Percentiles rank a stretch among this genome's conserved stretches.
phyloP scores from a whole-genome alignment of 2,797 vertebrate species.

The Dipus sagitta region DNA sequence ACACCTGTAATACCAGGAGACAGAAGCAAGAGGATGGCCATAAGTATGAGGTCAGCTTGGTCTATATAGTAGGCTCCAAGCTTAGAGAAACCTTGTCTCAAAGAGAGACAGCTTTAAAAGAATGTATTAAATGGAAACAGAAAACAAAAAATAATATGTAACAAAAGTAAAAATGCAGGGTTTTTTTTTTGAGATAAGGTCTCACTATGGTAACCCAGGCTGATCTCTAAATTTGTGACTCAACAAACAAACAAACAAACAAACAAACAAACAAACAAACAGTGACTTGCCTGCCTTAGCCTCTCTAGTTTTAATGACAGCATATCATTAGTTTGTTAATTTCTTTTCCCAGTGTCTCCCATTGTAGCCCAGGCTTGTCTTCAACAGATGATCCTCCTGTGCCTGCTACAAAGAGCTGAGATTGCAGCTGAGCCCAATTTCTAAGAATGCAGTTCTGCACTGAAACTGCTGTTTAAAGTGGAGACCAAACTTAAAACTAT shows the following conservation, averaged over 20 bases:
- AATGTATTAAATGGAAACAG: conserved; percentile 31
- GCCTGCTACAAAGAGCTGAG: not conserved
- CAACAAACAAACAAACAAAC: no score
- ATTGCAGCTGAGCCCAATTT: not conserved
- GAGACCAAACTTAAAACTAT: not conserved
- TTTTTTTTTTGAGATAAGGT: not conserved
- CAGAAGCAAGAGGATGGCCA: not conserved
- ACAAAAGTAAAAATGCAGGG: not conserved
- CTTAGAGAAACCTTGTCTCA: not conserved
- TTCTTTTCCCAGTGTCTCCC: not conserved
- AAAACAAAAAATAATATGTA: not conserved
- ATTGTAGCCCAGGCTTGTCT: not conserved
- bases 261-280: no score
- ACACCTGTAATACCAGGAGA: not conserved
- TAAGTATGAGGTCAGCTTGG: not conserved
- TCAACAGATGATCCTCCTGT: not conserved
- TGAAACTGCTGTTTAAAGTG: conserved; percentile 47
- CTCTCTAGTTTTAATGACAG: not conserved
- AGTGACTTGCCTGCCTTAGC: not conserved
- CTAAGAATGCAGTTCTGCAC: not conserved
- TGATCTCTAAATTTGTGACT: not conserved
- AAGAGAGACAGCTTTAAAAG: not conserved
- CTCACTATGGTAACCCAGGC: not conserved
- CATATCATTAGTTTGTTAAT: not conserved
- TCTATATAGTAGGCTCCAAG: not conserved